Conservation (phyloP, 1,140 invertebrate species). For the Thaumetopoea pityocampa region DNA sequence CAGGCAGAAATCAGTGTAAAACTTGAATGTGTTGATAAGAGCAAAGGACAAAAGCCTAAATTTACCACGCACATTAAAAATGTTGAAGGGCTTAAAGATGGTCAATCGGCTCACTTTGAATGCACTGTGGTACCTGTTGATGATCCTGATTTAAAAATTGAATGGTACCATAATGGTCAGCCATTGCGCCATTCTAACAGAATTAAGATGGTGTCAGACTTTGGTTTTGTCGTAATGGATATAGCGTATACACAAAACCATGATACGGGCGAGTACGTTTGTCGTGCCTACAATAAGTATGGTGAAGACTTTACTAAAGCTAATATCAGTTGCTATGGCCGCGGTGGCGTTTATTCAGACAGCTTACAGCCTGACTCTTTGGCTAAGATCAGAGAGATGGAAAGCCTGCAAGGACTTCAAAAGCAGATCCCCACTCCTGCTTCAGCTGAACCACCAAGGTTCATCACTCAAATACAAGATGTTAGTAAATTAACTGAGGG, state of each 20-base stretch:
- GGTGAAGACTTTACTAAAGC: slow-evolving; percentile 92
- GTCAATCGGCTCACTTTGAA: slow-evolving; percentile 94
- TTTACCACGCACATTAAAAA: slow-evolving; percentile 91
- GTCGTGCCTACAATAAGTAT: slow-evolving; percentile 92
- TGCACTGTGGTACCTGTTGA: slow-evolving; percentile 94
- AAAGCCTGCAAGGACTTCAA: slow-evolving; percentile 81
- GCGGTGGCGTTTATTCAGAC: slow-evolving; percentile 93
- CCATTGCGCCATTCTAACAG: slow-evolving; percentile 91
- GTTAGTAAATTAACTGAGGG: slow-evolving; percentile 91
- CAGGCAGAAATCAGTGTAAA: slow-evolving; percentile 89
- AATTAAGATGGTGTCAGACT: slow-evolving; percentile 96
- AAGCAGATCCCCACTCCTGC: slow-evolving; percentile 79
- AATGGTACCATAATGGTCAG: slow-evolving; percentile 96
- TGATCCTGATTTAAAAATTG: slow-evolving; percentile 95
- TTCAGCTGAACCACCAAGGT: slow-evolving; percentile 90
- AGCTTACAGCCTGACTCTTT: slow-evolving; percentile 96
- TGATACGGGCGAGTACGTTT: slow-evolving; percentile 95
- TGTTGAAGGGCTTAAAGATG: slow-evolving; percentile 91
- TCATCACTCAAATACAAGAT: slow-evolving; percentile 90
- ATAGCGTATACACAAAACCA: slow-evolving; percentile 95
- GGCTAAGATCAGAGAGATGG: slow-evolving; percentile 92
- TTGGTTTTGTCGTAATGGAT: slow-evolving; percentile 96
- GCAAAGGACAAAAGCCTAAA: slow-evolving; percentile 89
- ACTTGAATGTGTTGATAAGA: slow-evolving; percentile 89
- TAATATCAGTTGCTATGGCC: slow-evolving; percentile 87